These are phyloP conservation scores for Lethrus apterus DNA, from an alignment of 1,140 invertebrate species.

Conservation along the genomic window DNA sequence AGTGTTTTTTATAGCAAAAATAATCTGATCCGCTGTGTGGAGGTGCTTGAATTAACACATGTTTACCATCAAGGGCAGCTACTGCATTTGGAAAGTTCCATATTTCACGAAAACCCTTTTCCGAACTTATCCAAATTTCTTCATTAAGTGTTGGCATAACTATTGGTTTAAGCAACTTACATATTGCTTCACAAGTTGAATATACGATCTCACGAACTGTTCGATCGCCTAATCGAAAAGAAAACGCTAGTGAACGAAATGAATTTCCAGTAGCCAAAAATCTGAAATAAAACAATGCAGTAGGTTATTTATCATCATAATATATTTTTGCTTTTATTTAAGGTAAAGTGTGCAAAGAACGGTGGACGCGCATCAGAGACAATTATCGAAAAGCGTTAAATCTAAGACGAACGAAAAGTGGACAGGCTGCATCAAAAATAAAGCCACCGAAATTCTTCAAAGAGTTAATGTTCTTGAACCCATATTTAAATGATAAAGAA, in stretches of 20 bases:
- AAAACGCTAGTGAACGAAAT: conserved; percentile 11
- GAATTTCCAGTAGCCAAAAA: conserved; percentile 14
- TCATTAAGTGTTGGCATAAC: conserved; percentile 20
- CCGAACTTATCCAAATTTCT: conserved; percentile 10
- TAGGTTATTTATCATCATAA: background rate
- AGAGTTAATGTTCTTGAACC: conserved; percentile 18
- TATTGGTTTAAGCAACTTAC: conserved; percentile 15
- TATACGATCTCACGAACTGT: conserved; percentile 21
- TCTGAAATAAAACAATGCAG: conserved; percentile 14
- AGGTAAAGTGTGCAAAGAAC: conserved; percentile 17
- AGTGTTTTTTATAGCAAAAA: conserved; percentile 41
- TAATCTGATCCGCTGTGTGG: conserved; percentile 32
- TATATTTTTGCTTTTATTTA: conserved; percentile 7
- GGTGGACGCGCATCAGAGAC: conserved; percentile 19
- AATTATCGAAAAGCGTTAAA: conserved; percentile 22
- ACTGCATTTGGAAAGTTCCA: conserved; percentile 36
- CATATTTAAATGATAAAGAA: conserved; percentile 18
- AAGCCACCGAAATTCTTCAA: conserved; percentile 21
- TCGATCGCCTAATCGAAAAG: conserved; percentile 14
- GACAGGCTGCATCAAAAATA: conserved; percentile 15
- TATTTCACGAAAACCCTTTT: conserved; percentile 26
- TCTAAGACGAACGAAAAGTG: conserved; percentile 23
- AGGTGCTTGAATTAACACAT: conserved; percentile 36
- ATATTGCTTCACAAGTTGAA: conserved; percentile 22
- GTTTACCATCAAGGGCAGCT: conserved; percentile 42